These are phyloP conservation scores for Phyllopteryx taeniolatus DNA, from an alignment of 2,113 vertebrate genomes.

Conservation along the genomic window DNA sequence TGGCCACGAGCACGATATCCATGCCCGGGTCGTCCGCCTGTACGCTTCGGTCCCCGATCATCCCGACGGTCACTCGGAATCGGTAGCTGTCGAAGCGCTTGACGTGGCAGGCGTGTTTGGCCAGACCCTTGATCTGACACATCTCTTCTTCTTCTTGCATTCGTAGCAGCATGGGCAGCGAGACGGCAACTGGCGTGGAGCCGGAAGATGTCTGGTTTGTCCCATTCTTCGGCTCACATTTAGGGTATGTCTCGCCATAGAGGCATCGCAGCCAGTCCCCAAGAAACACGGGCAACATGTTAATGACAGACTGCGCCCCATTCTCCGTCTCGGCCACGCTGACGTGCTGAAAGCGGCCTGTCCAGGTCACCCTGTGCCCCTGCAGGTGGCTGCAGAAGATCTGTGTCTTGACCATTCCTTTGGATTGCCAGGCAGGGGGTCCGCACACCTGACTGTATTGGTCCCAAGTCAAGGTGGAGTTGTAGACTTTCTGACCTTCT, in stretches of 20 bases:
- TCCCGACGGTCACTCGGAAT: slow-evolving; percentile 88
- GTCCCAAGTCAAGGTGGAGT: slow-evolving; percentile 89
- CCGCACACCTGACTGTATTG: slow-evolving; percentile 86
- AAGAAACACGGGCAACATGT: slow-evolving; percentile 85
- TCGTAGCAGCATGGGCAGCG: slow-evolving; percentile 37
- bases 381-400: slow-evolving; percentile 92
- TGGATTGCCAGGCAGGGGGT: slow-evolving; percentile 86
- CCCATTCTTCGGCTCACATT: slow-evolving; percentile 74
- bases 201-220: slow-evolving; percentile 49
- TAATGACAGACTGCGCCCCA: slow-evolving; percentile 87
- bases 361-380: slow-evolving; percentile 93
- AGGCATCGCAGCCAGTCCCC: slow-evolving; percentile 93
- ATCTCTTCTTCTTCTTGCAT: slow-evolving; percentile 82
- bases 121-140: slow-evolving; percentile 84
- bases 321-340: slow-evolving; percentile 90
- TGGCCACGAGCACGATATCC: slow-evolving; percentile 88
- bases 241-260: slow-evolving; percentile 89
- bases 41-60: slow-evolving; percentile 65
- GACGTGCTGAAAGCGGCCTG: slow-evolving; percentile 85
- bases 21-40: slow-evolving; percentile 77
- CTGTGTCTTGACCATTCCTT: slow-evolving; percentile 90
- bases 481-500: slow-evolving; percentile 92
- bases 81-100: slow-evolving; percentile 90
- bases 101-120: slow-evolving; percentile 88
- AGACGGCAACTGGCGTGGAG: background rate